Evolutionary conservation across 2,888 invertebrate species (phyloP).

Genomic region (Barypeithes pellucidus): DNA sequence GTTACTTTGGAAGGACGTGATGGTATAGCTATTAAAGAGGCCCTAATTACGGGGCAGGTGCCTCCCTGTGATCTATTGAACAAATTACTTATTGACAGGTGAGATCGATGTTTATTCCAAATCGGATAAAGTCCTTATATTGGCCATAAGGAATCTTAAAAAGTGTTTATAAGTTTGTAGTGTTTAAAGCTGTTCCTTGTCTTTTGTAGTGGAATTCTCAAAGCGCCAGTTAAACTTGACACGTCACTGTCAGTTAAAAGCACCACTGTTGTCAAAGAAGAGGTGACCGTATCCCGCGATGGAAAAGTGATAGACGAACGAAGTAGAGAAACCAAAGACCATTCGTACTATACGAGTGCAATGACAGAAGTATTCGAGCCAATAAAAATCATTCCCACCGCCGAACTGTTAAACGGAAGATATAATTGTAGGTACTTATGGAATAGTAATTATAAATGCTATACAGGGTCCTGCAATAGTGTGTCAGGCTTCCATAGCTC

Average conservation of each 20-base stretch:
- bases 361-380: conserved; percentile 81
- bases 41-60: conserved; percentile 79
- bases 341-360: conserved; percentile 79
- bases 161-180: no score
- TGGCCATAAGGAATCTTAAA: no score
- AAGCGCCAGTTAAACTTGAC: conserved; percentile 81
- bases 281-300: conserved; percentile 79
- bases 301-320: conserved; percentile 82
- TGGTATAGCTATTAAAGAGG: conserved; percentile 79
- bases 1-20: conserved; percentile 72
- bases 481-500: no score
- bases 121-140: no score
- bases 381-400: conserved; percentile 67
- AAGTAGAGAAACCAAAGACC: conserved; percentile 80
- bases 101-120: conserved; percentile 22
- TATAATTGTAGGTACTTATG: conserved; percentile 62
- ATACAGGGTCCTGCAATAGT: no score
- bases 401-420: conserved; percentile 66
- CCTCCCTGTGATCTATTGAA: conserved; percentile 82
- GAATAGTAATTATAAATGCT: no score
- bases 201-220: conserved; percentile 72
- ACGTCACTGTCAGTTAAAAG: conserved; percentile 82
- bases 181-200: background rate
- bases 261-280: conserved; percentile 80
- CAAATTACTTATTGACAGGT: conserved; percentile 78